phyloP scores from a whole-genome alignment of 2,888 invertebrate species.

The Stenurella melanura region DNA sequence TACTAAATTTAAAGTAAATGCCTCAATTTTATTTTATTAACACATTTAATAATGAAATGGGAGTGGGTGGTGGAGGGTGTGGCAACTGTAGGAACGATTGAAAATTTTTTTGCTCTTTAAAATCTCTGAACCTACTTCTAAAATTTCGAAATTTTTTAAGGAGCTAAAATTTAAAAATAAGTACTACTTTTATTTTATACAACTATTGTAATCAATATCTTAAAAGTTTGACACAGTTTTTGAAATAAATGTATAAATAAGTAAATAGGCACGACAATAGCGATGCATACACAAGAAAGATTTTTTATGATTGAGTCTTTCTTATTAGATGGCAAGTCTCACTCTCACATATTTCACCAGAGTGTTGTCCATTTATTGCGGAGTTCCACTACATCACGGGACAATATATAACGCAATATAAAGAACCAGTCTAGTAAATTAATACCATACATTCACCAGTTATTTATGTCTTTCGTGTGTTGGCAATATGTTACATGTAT shows the following conservation, averaged over 20 bases:
- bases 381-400: constrained; percentile 67
- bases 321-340: constrained; percentile 46
- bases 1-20: too few relatives aligned
- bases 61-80: too few relatives aligned
- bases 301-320: constrained; percentile 33
- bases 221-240: neutral
- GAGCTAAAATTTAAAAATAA: too few relatives aligned
- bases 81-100: too few relatives aligned
- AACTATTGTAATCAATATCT: too few relatives aligned
- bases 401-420: constrained; percentile 71
- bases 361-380: constrained; percentile 65
- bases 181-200: too few relatives aligned
- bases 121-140: too few relatives aligned
- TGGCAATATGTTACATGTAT: constrained; percentile 75
- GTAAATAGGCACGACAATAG: neutral
- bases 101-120: too few relatives aligned
- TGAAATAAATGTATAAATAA: neutral
- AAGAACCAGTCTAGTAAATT: constrained; percentile 73
- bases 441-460: constrained; percentile 73
- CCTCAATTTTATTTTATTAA: too few relatives aligned
- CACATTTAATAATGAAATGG: too few relatives aligned
- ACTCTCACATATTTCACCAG: constrained; percentile 59
- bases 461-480: constrained; percentile 74
- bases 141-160: too few relatives aligned
- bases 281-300: constrained; percentile 1